A percentile compares a stretch with the other conserved stretches of the same genome.
Conservation (phyloP, 2,888 invertebrate species). For the Exocentrus adspersus region DNA sequence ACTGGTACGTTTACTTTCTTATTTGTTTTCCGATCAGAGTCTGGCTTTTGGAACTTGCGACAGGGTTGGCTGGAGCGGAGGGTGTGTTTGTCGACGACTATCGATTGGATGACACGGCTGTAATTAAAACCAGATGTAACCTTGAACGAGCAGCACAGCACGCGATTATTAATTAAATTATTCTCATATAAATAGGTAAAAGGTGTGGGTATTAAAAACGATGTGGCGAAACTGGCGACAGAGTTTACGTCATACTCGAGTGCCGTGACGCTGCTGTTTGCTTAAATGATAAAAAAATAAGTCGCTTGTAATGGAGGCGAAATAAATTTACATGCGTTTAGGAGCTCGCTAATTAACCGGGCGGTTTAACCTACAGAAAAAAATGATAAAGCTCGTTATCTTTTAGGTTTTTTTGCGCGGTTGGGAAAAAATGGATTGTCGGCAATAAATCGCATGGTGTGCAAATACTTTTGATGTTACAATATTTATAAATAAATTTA, state of each 20-base stretch:
- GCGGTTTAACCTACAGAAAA: background rate
- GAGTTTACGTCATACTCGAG: background rate
- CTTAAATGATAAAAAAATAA: background rate
- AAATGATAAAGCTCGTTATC: background rate
- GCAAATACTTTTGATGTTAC: too few relatives aligned
- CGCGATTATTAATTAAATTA: too few relatives aligned
- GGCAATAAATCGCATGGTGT: too few relatives aligned
- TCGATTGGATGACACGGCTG: background rate
- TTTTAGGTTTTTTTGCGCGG: too few relatives aligned
- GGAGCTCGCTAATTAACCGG: background rate
- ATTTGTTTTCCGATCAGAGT: background rate
- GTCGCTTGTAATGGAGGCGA: background rate
- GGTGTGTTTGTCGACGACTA: conserved; percentile 21
- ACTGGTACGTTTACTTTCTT: conserved; percentile 35
- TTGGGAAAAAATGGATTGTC: too few relatives aligned
- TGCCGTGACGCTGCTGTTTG: background rate
- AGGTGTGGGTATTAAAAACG: background rate
- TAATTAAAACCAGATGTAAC: too few relatives aligned
- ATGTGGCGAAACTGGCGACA: background rate
- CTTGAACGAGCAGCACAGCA: background rate
- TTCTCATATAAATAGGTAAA: background rate
- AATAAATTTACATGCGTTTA: background rate
- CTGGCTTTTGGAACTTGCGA: background rate
- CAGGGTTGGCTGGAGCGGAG: conserved; percentile 17
- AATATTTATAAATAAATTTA: too few relatives aligned